phyloP scores from a whole-genome alignment of 1,140 invertebrate genomes.

The Diachasmimorpha longicaudata region DNA sequence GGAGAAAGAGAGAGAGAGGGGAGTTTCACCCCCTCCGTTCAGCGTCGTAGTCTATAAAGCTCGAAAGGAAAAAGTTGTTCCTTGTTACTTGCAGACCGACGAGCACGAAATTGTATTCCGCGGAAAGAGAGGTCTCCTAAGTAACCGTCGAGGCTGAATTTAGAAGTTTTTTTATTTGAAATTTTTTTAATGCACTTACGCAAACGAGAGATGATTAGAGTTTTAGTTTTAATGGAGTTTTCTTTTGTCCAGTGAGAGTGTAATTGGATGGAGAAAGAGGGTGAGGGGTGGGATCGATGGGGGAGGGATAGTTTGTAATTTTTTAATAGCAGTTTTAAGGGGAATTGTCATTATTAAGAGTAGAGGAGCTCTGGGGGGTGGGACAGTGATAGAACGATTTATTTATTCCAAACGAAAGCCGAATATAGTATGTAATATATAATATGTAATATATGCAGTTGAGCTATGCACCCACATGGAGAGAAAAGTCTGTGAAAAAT shows the following conservation, averaged over 20 bases:
- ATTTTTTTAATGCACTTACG: not conserved
- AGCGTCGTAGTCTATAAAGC: not conserved
- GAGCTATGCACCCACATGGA: too few species aligned
- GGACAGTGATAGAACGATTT: too few species aligned
- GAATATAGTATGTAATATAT: too few species aligned
- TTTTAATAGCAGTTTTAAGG: too few species aligned
- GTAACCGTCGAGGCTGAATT: not conserved
- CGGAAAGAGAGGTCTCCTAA: not conserved
- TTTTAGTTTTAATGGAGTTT: not conserved
- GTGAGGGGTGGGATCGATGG: too few species aligned
- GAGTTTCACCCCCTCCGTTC: not conserved
- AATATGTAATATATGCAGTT: too few species aligned
- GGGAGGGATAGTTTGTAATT: too few species aligned
- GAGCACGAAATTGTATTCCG: not conserved
- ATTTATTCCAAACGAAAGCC: too few species aligned
- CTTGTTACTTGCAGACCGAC: not conserved
- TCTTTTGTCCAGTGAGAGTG: not conserved
- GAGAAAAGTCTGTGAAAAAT: too few species aligned
- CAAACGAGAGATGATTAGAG: not conserved
- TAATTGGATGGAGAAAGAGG: too few species aligned
- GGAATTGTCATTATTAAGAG: too few species aligned
- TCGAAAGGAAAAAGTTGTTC: conserved; percentile 3
- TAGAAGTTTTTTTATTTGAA: not conserved
- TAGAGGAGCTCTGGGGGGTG: too few species aligned
- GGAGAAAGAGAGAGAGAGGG: not conserved